phyloP scores from a whole-genome alignment of 2,113 vertebrate species.

The Brienomyrus brachyistius region DNA sequence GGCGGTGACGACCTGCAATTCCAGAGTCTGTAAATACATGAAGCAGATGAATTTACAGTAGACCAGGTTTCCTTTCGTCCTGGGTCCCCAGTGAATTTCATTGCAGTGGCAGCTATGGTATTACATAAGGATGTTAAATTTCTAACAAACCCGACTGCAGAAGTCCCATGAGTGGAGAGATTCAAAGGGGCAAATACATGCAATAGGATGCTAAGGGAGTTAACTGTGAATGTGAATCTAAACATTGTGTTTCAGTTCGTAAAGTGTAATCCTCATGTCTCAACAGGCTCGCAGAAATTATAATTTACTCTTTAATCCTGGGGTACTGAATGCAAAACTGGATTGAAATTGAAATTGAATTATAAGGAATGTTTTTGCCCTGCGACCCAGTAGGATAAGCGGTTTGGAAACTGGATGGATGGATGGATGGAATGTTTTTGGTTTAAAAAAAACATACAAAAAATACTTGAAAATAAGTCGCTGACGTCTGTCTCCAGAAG shows the following conservation, averaged over 20 bases:
- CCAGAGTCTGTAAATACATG: background rate
- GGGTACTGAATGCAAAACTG: background rate
- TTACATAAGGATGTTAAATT: background rate
- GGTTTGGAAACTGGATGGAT: no score
- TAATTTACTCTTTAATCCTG: background rate
- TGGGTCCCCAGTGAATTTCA: background rate
- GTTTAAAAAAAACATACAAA: background rate
- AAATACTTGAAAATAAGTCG: background rate
- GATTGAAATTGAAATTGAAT: background rate
- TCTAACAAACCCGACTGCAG: background rate
- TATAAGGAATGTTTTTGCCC: background rate
- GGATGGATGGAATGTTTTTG: background rate
- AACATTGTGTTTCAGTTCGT: background rate
- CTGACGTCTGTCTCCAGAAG: background rate
- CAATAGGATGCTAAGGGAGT: background rate
- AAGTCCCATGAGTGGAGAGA: background rate
- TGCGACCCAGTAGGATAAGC: no score
- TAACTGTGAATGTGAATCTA: background rate
- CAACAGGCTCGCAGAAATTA: background rate
- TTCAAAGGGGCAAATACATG: background rate
- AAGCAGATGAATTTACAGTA: background rate
- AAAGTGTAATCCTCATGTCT: background rate
- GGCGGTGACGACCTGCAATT: background rate
- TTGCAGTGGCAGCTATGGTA: background rate
- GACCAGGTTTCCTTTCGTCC: background rate